Conservation (phyloP, 2,113 vertebrate genomes). For the Chinchilla lanigera region DNA sequence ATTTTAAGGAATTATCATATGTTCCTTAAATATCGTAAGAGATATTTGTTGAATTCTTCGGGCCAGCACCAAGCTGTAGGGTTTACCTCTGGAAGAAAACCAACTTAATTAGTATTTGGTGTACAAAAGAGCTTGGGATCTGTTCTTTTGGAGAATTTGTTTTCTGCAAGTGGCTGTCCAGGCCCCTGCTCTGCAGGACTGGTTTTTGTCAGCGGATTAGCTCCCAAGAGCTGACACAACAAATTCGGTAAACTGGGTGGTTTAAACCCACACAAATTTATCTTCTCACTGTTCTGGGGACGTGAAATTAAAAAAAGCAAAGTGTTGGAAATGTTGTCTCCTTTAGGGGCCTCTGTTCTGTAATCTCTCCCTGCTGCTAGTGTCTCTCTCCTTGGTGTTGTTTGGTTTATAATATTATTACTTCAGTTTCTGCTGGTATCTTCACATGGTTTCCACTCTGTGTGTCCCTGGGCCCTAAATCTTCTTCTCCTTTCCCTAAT, state of each 20-base stretch:
- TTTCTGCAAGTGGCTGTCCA: not conserved
- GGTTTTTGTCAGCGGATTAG: not conserved
- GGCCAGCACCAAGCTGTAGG: not conserved
- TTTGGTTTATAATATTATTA: not conserved
- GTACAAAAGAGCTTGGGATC: not conserved
- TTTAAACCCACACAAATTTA: not conserved
- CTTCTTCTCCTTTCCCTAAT: not conserved
- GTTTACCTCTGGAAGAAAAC: conserved; percentile 12
- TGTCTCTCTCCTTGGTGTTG: accelerated
- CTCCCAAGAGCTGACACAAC: not conserved
- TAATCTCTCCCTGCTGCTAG: not conserved
- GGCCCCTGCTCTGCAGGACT: not conserved
- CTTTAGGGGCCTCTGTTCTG: accelerated
- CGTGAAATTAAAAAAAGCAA: not conserved
- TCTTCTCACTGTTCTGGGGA: not conserved
- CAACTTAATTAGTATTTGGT: not conserved
- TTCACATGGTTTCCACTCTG: not conserved
- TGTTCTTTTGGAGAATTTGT: not conserved
- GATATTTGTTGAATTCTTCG: not conserved
- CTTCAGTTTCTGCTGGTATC: not conserved
- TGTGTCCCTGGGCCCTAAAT: not conserved
- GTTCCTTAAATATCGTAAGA: not conserved
- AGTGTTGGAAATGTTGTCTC: not conserved
- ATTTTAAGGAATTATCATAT: not conserved
- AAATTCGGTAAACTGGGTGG: not conserved